These are phyloP conservation scores for Eudyptes chrysolophus DNA, from an alignment of 2,113 vertebrate genomes.

Conservation along the genomic window DNA sequence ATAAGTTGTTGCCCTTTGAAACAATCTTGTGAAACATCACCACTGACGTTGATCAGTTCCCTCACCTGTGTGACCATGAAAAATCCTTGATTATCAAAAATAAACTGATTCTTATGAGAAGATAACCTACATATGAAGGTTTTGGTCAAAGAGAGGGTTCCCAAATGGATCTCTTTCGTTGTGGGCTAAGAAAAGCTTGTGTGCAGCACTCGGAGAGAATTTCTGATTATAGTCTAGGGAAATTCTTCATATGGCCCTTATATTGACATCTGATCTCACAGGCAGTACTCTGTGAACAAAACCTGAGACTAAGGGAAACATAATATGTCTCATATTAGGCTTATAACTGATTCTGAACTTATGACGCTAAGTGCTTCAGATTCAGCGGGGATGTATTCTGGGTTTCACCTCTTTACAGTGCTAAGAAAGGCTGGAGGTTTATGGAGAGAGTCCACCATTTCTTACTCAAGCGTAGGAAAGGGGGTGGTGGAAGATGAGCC, in stretches of 20 bases:
- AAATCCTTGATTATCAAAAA: not conserved
- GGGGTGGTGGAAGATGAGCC: not conserved
- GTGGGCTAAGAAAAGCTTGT: not conserved
- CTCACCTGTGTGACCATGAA: accelerated
- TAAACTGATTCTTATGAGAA: not conserved
- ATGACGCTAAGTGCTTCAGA: not conserved
- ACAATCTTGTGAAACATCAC: not conserved
- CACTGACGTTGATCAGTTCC: not conserved
- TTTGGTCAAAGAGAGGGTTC: not conserved
- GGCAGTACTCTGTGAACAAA: not conserved
- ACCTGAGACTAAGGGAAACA: not conserved
- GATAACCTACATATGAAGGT: accelerated
- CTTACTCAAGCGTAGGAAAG: not conserved
- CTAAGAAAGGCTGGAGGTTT: not conserved
- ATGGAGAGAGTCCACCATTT: not conserved
- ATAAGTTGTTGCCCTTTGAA: not conserved
- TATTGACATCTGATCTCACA: not conserved
- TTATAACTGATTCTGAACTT: not conserved
- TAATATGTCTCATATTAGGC: not conserved
- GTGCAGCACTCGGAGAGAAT: not conserved
- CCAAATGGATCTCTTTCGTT: not conserved
- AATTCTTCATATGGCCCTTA: not conserved
- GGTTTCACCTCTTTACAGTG: not conserved
- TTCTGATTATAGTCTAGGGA: not conserved
- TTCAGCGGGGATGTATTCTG: not conserved